A percentile compares a stretch with the other conserved stretches of the same genome.
Conservation (phyloP, 2,888 invertebrate genomes). For the Lasioglossum vierecki region DNA sequence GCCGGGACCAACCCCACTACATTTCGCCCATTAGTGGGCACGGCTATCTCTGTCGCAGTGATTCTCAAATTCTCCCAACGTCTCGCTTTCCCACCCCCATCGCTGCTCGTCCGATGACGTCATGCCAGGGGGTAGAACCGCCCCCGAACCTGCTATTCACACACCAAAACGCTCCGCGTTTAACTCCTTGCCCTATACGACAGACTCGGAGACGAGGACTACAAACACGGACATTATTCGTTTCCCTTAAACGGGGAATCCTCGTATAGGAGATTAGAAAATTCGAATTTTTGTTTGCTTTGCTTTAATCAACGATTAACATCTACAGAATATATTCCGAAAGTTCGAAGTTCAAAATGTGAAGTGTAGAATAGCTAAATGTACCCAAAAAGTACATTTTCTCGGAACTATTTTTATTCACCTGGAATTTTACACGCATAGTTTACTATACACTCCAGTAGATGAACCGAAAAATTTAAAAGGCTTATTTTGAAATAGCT, state of each 20-base stretch:
- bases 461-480: too few species aligned
- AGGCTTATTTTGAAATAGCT: too few species aligned
- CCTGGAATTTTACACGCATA: too few species aligned
- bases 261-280: background rate
- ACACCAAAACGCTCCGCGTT: background rate
- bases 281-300: too few species aligned
- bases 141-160: background rate
- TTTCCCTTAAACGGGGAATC: background rate
- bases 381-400: too few species aligned
- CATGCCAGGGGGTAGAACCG: background rate
- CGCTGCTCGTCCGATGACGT: conserved; percentile 20
- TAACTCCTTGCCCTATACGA: background rate
- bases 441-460: too few species aligned
- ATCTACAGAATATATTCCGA: too few species aligned
- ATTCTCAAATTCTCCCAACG: conserved; percentile 54
- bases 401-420: too few species aligned
- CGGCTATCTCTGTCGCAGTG: conserved; percentile 58
- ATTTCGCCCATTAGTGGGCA: conserved; percentile 56
- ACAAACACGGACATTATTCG: too few species aligned
- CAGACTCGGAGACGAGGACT: background rate
- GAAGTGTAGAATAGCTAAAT: too few species aligned
- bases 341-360: too few species aligned
- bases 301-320: too few species aligned
- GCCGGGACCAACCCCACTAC: conserved; percentile 58
- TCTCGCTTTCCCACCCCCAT: background rate